A percentile compares a stretch with the other conserved stretches of the same genome.
phyloP scores from a whole-genome alignment of 2,113 vertebrate species.

The Ictalurus punctatus region DNA sequence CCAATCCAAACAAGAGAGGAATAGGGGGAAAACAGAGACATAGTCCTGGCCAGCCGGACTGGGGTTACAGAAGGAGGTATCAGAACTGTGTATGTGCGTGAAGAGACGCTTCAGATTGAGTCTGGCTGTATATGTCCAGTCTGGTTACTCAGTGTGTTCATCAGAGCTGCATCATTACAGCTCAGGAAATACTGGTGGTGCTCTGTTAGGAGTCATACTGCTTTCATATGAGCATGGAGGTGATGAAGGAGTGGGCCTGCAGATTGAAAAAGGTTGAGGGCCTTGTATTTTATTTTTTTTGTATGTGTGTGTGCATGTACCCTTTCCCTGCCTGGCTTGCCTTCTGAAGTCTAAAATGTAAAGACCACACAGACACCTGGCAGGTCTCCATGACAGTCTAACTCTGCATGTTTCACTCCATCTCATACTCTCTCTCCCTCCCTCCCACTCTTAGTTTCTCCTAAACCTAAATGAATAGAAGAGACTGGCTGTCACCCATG shows the following conservation, averaged over 20 bases:
- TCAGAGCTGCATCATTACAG: slow-evolving; percentile 55
- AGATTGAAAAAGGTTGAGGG: slow-evolving; percentile 56
- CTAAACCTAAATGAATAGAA: slow-evolving; percentile 31
- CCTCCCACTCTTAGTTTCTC: slow-evolving; percentile 45
- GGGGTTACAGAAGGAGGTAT: slow-evolving; percentile 4
- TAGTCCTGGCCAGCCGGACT: neutral
- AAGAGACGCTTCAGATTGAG: neutral
- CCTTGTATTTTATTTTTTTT: slow-evolving; percentile 8
- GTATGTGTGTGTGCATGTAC: slow-evolving; percentile 40
- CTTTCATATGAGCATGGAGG: slow-evolving; percentile 60
- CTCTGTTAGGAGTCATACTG: slow-evolving; percentile 61
- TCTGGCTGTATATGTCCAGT: slow-evolving; percentile 39
- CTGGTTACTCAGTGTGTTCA: slow-evolving; percentile 42
- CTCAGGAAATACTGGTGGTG: slow-evolving; percentile 56
- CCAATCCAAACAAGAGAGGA: slow-evolving; percentile 66
- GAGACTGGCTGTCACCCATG: slow-evolving; percentile 45
- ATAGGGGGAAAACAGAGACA: slow-evolving; percentile 43
- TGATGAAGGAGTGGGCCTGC: slow-evolving; percentile 61
- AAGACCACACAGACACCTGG: slow-evolving; percentile 81
- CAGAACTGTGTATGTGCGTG: slow-evolving; percentile 6
- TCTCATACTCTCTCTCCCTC: slow-evolving; percentile 42
- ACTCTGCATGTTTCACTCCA: slow-evolving; percentile 59
- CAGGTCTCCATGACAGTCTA: slow-evolving; percentile 73
- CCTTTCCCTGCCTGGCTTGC: slow-evolving; percentile 71
- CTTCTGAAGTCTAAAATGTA: slow-evolving; percentile 74